Base-by-base conservation (phyloP, 1,140 invertebrate species). In the Grapholita molesta region DNA sequence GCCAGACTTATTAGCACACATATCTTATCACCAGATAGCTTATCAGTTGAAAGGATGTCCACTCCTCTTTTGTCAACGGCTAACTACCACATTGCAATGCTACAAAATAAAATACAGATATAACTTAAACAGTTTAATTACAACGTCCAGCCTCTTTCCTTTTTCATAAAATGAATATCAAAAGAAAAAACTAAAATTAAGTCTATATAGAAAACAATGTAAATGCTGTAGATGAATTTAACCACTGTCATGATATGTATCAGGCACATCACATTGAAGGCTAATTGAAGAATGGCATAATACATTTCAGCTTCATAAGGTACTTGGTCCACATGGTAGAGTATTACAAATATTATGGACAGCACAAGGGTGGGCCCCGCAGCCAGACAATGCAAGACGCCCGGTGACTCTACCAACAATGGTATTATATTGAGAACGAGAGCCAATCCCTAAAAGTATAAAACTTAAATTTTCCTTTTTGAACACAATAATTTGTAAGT, bases 361-460 rank as follows among this genome's bases (percentile, higher is more conserved):
- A 88, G 73, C 84, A 91, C 84, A 42, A 89, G 78, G 23, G 87
- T 89, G 24, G 89, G 86, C 9, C 55, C 85, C 12, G 86, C 79
- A 0, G 87, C 86, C 69, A 89, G 64, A 70, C 87, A 89, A 35
- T 84, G 76, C 68, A 76, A 77, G 6, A 72, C 28, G 53, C 88
- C 85, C 78, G 86, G 61, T 1, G 89, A 84, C 52, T 79, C 78
- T 83, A 88, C 86, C 74, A 89, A 82, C 75, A 86, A 78, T 66
- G 88, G 85, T 57, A 89, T 75, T 70, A 90, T 83, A 85, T 83
- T 86, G 77, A 90, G 85, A 23, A 89, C 82, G 24, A 90, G 83
- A 72, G 87, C 86, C 77, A 89, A 75, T 85, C 86, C 86, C 88
- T 90, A 90, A 86, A 90, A 90, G 73, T 76, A 84, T 75, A 72